These are phyloP conservation scores for Gambusia yucatana DNA, from an alignment of 2,797 vertebrate genomes.

Conservation along the genomic window DNA sequence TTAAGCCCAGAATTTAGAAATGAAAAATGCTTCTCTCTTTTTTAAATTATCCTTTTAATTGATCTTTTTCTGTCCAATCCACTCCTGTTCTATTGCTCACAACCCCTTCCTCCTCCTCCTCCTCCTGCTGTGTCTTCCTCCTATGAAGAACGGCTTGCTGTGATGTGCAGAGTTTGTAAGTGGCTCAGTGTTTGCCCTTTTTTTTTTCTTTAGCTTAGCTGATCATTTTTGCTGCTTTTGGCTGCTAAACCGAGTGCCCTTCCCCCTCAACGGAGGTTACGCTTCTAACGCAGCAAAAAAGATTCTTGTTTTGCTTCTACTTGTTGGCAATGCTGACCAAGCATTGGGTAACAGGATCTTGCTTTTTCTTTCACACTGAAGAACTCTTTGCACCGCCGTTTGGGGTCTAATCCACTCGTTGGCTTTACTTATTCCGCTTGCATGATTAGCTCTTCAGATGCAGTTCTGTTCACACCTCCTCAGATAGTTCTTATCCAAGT, in stretches of 20 bases:
- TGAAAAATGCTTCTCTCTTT: slow-evolving; percentile 41
- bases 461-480: slow-evolving; percentile 9
- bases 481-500: neutral
- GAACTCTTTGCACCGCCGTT: neutral
- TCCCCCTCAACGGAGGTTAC: slow-evolving; percentile 17
- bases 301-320: slow-evolving; percentile 42
- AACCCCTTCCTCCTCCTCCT: slow-evolving; percentile 30
- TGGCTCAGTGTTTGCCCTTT: slow-evolving; percentile 76
- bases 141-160: slow-evolving; percentile 86
- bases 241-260: slow-evolving; percentile 36
- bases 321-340: slow-evolving; percentile 16
- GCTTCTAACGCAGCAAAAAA: slow-evolving; percentile 34
- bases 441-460: slow-evolving; percentile 55
- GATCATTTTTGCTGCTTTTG: slow-evolving; percentile 54
- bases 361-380: slow-evolving; percentile 22
- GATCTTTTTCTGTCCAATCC: slow-evolving; percentile 65
- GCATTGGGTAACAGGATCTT: slow-evolving; percentile 29
- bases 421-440: slow-evolving; percentile 47
- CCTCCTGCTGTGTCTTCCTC: slow-evolving; percentile 73
- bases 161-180: slow-evolving; percentile 88
- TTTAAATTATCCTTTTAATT: slow-evolving; percentile 55
- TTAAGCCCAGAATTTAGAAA: slow-evolving; percentile 37
- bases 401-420: slow-evolving; percentile 11
- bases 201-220: slow-evolving; percentile 49
- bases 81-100: slow-evolving; percentile 54